phyloP scores from a whole-genome alignment of 2,113 vertebrate species.

The Pitta sordida region DNA sequence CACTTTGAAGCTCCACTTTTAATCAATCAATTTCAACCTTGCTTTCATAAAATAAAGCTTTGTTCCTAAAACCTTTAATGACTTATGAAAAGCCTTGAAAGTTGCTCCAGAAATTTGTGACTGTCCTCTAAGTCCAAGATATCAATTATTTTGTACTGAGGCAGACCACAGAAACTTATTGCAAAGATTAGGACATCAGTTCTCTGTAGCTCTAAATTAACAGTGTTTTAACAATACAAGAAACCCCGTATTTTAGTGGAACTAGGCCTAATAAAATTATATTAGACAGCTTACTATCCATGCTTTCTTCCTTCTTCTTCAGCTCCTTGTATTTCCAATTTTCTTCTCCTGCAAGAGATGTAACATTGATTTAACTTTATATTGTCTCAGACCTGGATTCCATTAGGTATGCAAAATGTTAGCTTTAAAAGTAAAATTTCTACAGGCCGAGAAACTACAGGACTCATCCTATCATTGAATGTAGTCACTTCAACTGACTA shows the following conservation, averaged over 20 bases:
- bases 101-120: background rate
- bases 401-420: background rate
- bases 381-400: background rate
- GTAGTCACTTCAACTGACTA: background rate
- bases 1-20: background rate
- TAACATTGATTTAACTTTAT: background rate
- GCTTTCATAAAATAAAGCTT: background rate
- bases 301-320: conserved; percentile 89
- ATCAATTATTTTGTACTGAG: background rate
- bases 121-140: background rate
- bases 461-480: background rate
- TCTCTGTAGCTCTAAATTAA: background rate
- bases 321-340: conserved; percentile 93
- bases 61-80: background rate
- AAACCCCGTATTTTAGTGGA: background rate
- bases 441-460: background rate
- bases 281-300: conserved; percentile 84
- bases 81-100: background rate
- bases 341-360: conserved; percentile 81
- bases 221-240: background rate
- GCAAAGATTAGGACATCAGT: background rate
- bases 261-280: background rate
- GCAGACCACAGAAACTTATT: background rate
- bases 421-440: background rate
- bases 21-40: background rate